phyloP scores from a whole-genome alignment of 2,113 vertebrate species.

The Calypte anna region DNA sequence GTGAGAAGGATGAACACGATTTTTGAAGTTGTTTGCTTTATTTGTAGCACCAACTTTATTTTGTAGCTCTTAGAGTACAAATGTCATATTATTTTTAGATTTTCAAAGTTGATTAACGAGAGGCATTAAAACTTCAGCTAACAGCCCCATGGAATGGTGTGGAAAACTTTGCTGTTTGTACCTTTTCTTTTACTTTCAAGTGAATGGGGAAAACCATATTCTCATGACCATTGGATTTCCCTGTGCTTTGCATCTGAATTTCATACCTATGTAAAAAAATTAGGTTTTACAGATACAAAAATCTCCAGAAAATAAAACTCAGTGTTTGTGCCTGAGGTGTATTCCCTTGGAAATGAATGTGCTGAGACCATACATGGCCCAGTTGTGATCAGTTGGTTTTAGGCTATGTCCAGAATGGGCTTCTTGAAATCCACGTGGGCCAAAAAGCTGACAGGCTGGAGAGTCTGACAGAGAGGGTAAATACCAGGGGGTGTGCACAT shows the following conservation, averaged over 20 bases:
- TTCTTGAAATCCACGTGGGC: not conserved
- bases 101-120: not conserved
- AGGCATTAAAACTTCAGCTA: not conserved
- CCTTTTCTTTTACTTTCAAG: not conserved
- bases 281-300: not conserved
- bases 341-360: accelerated
- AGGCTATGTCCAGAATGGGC: not conserved
- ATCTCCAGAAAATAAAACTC: not conserved
- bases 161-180: not conserved
- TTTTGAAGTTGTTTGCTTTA: slow-evolving; percentile 30
- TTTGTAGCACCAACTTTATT: slow-evolving; percentile 12
- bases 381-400: not conserved
- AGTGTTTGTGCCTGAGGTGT: not conserved
- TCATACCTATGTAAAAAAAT: not conserved
- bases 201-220: not conserved
- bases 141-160: not conserved
- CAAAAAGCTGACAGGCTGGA: not conserved
- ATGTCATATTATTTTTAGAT: not conserved
- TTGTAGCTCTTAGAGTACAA: not conserved
- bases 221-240: not conserved
- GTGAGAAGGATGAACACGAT: slow-evolving; percentile 12
- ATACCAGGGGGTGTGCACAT: accelerated
- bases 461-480: accelerated
- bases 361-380: accelerated
- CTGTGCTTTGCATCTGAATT: not conserved